A percentile compares a stretch with the other conserved stretches of the same genome.
These are phyloP conservation scores for Eupithecia abbreviata DNA, from an alignment of 2,888 invertebrate genomes.

Conservation along the genomic window DNA sequence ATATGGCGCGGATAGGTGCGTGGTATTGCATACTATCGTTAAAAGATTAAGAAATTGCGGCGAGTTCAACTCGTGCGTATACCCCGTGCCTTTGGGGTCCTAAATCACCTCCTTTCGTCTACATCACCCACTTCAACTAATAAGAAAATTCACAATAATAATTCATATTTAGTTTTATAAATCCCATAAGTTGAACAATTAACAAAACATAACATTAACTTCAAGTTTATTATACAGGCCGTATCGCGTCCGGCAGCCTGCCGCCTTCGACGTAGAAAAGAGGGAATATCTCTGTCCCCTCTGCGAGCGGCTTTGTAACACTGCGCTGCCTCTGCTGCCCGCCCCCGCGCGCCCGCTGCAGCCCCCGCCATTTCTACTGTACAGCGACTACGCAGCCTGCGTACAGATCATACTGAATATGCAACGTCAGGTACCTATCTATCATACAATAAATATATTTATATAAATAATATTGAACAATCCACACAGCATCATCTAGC, in stretches of 20 bases:
- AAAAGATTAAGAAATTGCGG: too few species aligned
- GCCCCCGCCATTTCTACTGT: slow-evolving; percentile 69
- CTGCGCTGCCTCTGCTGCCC: slow-evolving; percentile 95
- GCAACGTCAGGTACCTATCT: slow-evolving; percentile 60
- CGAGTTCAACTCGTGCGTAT: too few species aligned
- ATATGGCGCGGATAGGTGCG: too few species aligned
- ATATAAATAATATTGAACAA: too few species aligned
- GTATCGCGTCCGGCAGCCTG: slow-evolving; percentile 91
- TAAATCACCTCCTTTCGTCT: too few species aligned
- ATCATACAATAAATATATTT: too few species aligned
- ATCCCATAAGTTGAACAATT: neutral
- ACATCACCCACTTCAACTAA: too few species aligned
- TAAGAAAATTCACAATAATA: too few species aligned
- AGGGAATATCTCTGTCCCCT: slow-evolving; percentile 98
- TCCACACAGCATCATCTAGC: too few species aligned
- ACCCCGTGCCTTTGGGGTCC: too few species aligned
- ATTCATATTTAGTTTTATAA: neutral
- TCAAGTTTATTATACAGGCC: slow-evolving; percentile 68
- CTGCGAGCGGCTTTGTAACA: slow-evolving; percentile 98
- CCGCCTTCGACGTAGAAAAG: slow-evolving; percentile 94
- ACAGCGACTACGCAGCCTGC: slow-evolving; percentile 57
- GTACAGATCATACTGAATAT: slow-evolving; percentile 61
- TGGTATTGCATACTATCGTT: too few species aligned
- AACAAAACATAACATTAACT: neutral
- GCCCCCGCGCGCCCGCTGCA: slow-evolving; percentile 83